Base-by-base conservation (phyloP, 2,113 vertebrate genomes). In the Cyprinodon tularosa region DNA sequence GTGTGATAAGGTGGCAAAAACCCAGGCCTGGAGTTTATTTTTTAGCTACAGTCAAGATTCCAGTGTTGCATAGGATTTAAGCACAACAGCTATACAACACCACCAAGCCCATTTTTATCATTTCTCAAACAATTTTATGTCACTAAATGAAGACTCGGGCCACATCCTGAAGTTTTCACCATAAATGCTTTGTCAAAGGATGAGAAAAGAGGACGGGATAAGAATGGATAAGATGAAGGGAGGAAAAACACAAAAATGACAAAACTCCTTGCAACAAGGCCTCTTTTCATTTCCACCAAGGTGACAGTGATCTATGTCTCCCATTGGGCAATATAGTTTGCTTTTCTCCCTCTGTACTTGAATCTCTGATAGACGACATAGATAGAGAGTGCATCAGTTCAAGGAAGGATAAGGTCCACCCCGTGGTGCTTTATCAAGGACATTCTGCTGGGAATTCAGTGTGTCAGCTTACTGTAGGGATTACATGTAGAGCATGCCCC, bases 1-100 rank as follows among this genome's bases (percentile, higher is more conserved):
- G 65, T 81, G 81, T 90, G 91, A 93, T 91, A 93, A 93, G 87
- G 85, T 71, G 80, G 69, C 68, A 76, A 60, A 85, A 87, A 84
- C 71, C 72, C 84, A 86, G 66, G 50, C 45, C 66, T 10, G 47
- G 66, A 78, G 29, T 89, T 86, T 89, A 74, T 76, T 84, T 84
- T 74, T 83, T 82, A 71, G 72, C 60, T 60, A 76, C 12, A 74
- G 77, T 81, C 81, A 76, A 76, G 83, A 73, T 88, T 78, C 84
- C 74, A 76, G 65, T 45, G 70, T 37, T 6, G 78, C 72, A 66
- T 69, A 74, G 71, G 72, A 74, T 83, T 80, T 70, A 68, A 53
- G 39, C 68, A 48, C 47, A 63, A 68, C 80, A 75, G 50, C 66
- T 63, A 66, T 76, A 76, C 71, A 86, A 22, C 57, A 61, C 82